These are phyloP conservation scores for Pangasius djambal DNA, from an alignment of 2,797 vertebrate genomes.

Conservation along the genomic window DNA sequence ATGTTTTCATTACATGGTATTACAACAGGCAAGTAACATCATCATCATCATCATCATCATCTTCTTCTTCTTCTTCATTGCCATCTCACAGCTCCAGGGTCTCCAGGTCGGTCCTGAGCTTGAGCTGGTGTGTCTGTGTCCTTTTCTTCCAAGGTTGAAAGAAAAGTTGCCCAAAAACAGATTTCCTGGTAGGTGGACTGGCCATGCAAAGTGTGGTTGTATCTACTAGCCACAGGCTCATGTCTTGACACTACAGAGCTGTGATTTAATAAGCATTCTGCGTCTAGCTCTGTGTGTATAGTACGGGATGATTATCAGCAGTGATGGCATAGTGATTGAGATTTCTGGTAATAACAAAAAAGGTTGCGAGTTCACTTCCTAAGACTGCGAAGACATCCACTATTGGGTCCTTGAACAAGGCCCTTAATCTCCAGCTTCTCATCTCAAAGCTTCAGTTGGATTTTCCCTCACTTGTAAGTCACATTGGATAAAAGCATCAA, in stretches of 20 bases:
- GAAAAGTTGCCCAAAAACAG: background rate
- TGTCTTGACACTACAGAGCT: background rate
- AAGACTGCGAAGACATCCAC: conserved; percentile 10
- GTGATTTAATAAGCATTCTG: background rate
- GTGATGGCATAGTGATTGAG: background rate
- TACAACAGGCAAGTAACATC: no score
- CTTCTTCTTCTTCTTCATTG: no score
- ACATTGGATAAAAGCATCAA: background rate
- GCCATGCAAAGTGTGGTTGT: background rate
- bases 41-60: no score
- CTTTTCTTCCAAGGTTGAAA: background rate
- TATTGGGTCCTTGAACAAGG: background rate
- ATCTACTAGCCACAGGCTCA: background rate
- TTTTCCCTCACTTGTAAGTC: conserved; percentile 8
- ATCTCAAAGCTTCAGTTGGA: background rate
- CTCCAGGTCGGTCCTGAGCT: background rate
- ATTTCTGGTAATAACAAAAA: background rate
- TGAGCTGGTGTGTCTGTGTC: background rate
- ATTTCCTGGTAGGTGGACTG: background rate
- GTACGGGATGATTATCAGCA: background rate
- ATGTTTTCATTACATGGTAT: background rate
- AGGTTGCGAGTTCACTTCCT: conserved; percentile 4
- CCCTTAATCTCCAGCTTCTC: conserved; percentile 24
- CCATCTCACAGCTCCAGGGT: background rate
- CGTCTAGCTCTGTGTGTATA: background rate